Percentiles rank a stretch among this genome's conserved stretches.
These are phyloP conservation scores for Hesperia comma DNA, from an alignment of 2,888 invertebrate genomes.

Conservation along the genomic window DNA sequence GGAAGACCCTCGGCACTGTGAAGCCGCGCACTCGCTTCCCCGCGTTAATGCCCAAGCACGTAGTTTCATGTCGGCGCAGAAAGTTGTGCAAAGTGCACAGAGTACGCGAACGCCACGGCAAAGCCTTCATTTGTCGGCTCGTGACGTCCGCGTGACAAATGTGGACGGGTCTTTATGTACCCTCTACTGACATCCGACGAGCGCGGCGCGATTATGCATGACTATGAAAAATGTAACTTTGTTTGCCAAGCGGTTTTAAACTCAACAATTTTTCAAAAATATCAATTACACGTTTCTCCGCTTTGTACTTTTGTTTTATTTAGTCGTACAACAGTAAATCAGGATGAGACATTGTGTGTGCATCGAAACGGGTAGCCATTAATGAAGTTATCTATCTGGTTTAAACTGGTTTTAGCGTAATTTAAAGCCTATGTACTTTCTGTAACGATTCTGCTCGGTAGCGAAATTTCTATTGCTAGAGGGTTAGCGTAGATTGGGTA, in stretches of 20 bases:
- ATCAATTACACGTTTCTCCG: slow-evolving; percentile 38
- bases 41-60: slow-evolving; percentile 81
- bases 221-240: slow-evolving; percentile 68
- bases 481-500: slow-evolving; percentile 81
- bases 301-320: slow-evolving; percentile 8
- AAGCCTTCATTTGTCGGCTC: slow-evolving; percentile 84
- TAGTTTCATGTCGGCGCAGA: slow-evolving; percentile 78
- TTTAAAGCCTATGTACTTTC: slow-evolving; percentile 74
- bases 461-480: slow-evolving; percentile 77
- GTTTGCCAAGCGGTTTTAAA: slow-evolving; percentile 50
- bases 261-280: slow-evolving; percentile 48
- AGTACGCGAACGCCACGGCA: slow-evolving; percentile 77
- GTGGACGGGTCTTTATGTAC: slow-evolving; percentile 75
- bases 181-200: slow-evolving; percentile 53
- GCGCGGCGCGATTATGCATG: slow-evolving; percentile 68
- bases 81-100: slow-evolving; percentile 82
- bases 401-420: slow-evolving; percentile 57
- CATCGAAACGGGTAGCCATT: slow-evolving; percentile 42
- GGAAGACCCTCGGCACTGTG: slow-evolving; percentile 72
- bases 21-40: slow-evolving; percentile 69
- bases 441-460: slow-evolving; percentile 69
- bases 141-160: slow-evolving; percentile 83
- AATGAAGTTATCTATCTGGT: slow-evolving; percentile 62
- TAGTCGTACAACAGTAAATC: slow-evolving; percentile 20
- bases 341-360: slow-evolving; percentile 34